Percentiles rank a stretch among this genome's conserved stretches.
These are phyloP conservation scores for Anagrus nilaparvatae DNA, from an alignment of 1,140 invertebrate genomes.

Conservation along the genomic window DNA sequence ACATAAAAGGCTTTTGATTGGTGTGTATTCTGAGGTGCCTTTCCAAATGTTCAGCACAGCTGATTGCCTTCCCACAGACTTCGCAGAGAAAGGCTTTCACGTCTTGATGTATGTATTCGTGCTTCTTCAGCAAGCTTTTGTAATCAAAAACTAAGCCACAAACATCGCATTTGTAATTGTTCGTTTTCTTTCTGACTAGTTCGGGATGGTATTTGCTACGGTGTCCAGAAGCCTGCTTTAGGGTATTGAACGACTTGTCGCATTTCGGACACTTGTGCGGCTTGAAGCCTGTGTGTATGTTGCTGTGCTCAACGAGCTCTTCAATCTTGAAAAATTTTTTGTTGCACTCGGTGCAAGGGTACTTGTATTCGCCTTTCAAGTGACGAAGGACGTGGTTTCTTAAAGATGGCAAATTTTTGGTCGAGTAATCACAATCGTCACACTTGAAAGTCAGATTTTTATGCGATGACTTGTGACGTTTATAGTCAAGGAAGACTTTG, in stretches of 20 bases:
- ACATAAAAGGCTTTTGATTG: conserved; percentile 50
- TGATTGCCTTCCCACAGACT: conserved; percentile 62
- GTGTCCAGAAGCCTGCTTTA: too few relatives aligned
- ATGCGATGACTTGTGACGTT: too few relatives aligned
- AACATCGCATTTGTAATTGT: conserved; percentile 40
- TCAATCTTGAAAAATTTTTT: conserved; percentile 35
- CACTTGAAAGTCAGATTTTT: too few relatives aligned
- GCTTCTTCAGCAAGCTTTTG: conserved; percentile 44
- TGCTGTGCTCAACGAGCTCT: conserved; percentile 11
- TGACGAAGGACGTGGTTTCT: too few relatives aligned
- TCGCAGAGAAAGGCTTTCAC: conserved; percentile 64
- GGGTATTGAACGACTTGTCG: conserved; percentile 23
- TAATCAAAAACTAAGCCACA: conserved; percentile 39
- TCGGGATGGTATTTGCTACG: too few relatives aligned
- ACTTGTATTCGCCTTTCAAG: conserved; percentile 33
- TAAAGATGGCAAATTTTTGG: too few relatives aligned
- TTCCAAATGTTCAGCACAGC: conserved; percentile 56
- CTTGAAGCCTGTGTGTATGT: conserved; percentile 12
- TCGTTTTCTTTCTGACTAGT: conserved; percentile 30
- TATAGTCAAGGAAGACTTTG: too few relatives aligned
- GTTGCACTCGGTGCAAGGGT: conserved; percentile 33
- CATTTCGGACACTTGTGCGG: conserved; percentile 12
- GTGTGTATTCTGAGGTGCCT: conserved; percentile 58
- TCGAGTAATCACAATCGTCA: too few relatives aligned
- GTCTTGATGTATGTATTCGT: conserved; percentile 53